A percentile compares a stretch with the other conserved stretches of the same genome.
Conservation (phyloP, 2,797 vertebrate species). For the Hirundo rustica region DNA sequence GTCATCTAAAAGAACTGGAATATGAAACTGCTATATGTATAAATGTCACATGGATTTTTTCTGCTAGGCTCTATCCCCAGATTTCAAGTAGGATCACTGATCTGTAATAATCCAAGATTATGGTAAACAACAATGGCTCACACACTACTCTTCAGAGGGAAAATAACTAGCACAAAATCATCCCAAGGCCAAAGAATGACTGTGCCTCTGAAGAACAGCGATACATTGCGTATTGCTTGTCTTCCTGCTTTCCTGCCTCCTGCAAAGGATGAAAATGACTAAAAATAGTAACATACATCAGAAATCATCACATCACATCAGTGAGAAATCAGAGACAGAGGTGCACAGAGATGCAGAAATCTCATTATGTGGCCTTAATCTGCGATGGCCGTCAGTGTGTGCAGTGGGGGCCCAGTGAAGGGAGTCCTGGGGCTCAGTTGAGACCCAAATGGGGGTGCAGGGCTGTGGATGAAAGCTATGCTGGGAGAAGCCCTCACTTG, state of each 20-base stretch:
- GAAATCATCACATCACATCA: conserved; percentile 1
- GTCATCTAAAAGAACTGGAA: background rate
- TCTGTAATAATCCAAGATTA: background rate
- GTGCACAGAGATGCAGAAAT: background rate
- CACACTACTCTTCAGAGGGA: background rate
- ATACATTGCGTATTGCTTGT: background rate
- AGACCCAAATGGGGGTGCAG: background rate
- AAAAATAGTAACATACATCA: conserved; percentile 21
- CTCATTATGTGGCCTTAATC: background rate
- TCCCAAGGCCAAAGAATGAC: background rate
- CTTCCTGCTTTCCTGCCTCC: background rate
- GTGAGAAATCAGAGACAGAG: background rate
- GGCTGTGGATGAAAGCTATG: background rate
- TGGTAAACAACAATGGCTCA: background rate
- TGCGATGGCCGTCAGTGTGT: background rate
- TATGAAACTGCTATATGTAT: background rate
- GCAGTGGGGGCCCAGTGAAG: rapidly evolving
- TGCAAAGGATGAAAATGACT: background rate
- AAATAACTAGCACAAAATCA: background rate
- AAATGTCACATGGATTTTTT: background rate
- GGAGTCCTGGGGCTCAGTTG: rapidly evolving
- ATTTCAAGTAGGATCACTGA: background rate
- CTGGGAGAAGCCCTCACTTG: background rate
- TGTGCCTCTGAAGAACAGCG: background rate
- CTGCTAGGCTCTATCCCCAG: background rate